Percentiles rank a stretch among this genome's conserved stretches.
Evolutionary conservation across 2,797 vertebrate species (phyloP).

Genomic region (Sarcoramphus papa): DNA sequence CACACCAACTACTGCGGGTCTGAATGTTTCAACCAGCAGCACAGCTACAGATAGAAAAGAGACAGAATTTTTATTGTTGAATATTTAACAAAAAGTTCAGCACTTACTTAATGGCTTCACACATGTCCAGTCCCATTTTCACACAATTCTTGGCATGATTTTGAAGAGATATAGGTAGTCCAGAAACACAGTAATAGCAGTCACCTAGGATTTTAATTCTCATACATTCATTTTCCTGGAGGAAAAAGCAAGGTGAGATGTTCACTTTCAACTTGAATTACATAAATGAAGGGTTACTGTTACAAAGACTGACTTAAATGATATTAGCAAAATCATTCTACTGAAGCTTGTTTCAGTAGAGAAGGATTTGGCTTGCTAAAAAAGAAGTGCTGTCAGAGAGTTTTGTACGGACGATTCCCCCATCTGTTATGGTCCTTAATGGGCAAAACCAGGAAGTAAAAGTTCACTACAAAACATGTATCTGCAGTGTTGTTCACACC

Average conservation of each 20-base stretch:
- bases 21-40: background rate
- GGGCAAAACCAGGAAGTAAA: background rate
- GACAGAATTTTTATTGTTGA: background rate
- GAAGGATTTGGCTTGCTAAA: background rate
- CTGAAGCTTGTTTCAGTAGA: background rate
- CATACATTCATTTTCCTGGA: constrained; percentile 97
- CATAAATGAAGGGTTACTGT: background rate
- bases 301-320: background rate
- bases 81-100: background rate
- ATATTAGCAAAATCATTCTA: background rate
- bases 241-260: background rate
- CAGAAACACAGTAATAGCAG: constrained; percentile 98
- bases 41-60: background rate
- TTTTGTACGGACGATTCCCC: background rate
- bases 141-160: constrained; percentile 97
- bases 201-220: constrained; percentile 97
- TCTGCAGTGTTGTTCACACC: background rate
- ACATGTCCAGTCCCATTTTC: constrained; percentile 99
- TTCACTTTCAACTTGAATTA: background rate
- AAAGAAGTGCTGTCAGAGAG: background rate
- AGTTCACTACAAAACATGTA: background rate
- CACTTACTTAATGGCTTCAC: constrained; percentile 97
- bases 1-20: background rate
- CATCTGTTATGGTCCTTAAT: background rate
- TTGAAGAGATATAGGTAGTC: constrained; percentile 92